Base-by-base conservation (phyloP, 2,113 vertebrate species). In the Polyodon spathula region DNA sequence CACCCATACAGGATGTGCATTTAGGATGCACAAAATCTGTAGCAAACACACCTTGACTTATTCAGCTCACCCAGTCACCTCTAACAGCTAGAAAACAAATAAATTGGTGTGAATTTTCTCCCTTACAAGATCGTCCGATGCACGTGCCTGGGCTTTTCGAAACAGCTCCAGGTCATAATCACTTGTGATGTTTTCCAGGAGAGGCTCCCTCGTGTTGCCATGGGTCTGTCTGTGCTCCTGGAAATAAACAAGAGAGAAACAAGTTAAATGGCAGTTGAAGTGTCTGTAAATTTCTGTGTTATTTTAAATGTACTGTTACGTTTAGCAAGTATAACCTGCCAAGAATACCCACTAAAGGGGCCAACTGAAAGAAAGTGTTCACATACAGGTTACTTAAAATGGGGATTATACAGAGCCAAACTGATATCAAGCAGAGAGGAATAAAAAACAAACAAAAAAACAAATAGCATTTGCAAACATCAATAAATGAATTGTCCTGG, bases 131-230 rank as follows among this genome's bases (percentile, higher is more conserved):
- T 98, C 95, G 71, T 99, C 95, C 1, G 96, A 97, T 1, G 96
- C 96, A 6, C 94, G 88, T 8, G 95, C 94, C 73, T 99, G 96
- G 0, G 96, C 96, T 80, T 97, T 92, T 54, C 96, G 90, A 84
- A 99, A 99, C 54, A 99, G 92, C 81, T 99, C 96, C 53, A 99
- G 85, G 78, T 99, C 96, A 59, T 97, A 99, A 60, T 99, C 96
- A 37, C 94, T 98, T 2, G 96, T 99, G 81, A 99, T 91, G 85
- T 97, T 97, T 76, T 98, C 95, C 63, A 99, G 78, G 0, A 98
- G 89, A 54, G 96, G 95, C 62, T 99, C 96, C 69, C 94, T 81
- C 6, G 88, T 92, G 63, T 87, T 96, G 68, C 91, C 88, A 3
- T 98, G 93, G 8, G 86, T 89, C 75, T 98, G 94, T 3, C 94